Evolutionary conservation across 2,888 invertebrate species (phyloP).

Genomic region (Cosmia trapezina): DNA sequence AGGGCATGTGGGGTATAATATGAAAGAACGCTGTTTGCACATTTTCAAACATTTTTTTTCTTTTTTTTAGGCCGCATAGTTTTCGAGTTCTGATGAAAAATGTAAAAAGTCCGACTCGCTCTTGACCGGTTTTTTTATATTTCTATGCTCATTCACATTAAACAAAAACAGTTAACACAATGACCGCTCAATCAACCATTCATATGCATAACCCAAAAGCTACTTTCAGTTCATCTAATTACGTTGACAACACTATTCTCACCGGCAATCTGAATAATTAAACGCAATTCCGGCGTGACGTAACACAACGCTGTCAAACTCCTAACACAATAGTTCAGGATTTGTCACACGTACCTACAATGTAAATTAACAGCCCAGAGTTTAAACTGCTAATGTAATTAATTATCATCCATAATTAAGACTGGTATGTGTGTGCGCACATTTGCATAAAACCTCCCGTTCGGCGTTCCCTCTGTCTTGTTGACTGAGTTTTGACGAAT

Average conservation of each 20-base stretch:
- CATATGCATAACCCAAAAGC: slow-evolving; percentile 20
- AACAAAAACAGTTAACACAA: not conserved
- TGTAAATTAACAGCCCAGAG: slow-evolving; percentile 67
- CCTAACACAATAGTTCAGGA: slow-evolving; percentile 59
- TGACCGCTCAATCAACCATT: not conserved
- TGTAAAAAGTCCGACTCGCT: no score
- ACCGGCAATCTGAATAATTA: slow-evolving; percentile 58
- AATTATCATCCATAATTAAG: slow-evolving; percentile 76
- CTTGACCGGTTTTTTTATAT: no score
- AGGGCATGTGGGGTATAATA: no score
- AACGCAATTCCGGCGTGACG: slow-evolving; percentile 50
- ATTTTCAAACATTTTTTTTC: no score
- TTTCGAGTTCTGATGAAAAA: no score
- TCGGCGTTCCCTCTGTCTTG: slow-evolving; percentile 35
- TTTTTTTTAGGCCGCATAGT: no score
- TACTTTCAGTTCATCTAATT: slow-evolving; percentile 36
- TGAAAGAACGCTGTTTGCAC: no score
- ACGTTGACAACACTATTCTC: slow-evolving; percentile 40
- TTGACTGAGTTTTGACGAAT: slow-evolving; percentile 56
- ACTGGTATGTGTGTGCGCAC: slow-evolving; percentile 65
- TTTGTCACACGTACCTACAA: slow-evolving; percentile 56
- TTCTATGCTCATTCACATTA: not conserved
- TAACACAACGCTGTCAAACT: slow-evolving; percentile 48
- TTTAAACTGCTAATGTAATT: slow-evolving; percentile 73
- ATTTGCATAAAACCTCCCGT: slow-evolving; percentile 63